These are phyloP conservation scores for Palythoa grandis DNA, from an alignment of 92 coral and sea anemone genomes.

Conservation along the genomic window DNA sequence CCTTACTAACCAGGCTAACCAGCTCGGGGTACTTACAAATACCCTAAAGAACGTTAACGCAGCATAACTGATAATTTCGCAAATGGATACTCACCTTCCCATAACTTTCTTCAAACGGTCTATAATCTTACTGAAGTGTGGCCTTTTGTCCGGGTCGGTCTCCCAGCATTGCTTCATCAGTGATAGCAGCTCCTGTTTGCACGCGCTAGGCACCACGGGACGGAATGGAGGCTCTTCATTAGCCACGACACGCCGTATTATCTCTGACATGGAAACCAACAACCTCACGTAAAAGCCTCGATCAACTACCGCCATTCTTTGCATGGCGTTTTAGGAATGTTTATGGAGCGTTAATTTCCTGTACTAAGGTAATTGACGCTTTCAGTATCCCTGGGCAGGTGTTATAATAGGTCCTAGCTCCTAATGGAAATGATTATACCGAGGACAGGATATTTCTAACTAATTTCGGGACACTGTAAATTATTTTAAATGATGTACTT, in stretches of 20 bases:
- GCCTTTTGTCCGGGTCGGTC: conserved; percentile 75
- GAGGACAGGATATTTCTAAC: too few relatives aligned
- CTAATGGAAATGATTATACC: too few relatives aligned
- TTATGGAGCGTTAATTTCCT: too few relatives aligned
- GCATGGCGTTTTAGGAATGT: too few relatives aligned
- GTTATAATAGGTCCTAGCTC: too few relatives aligned
- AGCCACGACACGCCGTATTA: conserved; percentile 72
- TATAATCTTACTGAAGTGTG: conserved; percentile 78
- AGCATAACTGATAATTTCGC: neutral
- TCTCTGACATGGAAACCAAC: conserved; percentile 53
- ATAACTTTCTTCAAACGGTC: conserved; percentile 78
- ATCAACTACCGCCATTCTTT: neutral
- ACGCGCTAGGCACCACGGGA: conserved; percentile 78
- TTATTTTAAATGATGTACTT: too few relatives aligned
- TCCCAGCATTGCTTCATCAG: conserved; percentile 88
- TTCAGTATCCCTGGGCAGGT: too few relatives aligned
- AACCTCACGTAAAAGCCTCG: neutral
- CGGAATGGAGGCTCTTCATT: conserved; percentile 87
- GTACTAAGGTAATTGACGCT: too few relatives aligned
- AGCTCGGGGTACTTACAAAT: too few relatives aligned
- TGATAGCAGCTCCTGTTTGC: conserved; percentile 76
- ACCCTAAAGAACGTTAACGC: too few relatives aligned
- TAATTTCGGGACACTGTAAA: too few relatives aligned
- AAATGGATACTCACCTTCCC: conserved; percentile 49
- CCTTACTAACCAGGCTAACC: too few relatives aligned